A percentile compares a stretch with the other conserved stretches of the same genome.
Evolutionary conservation across 2,888 invertebrate genomes (phyloP).

Genomic region (Drosophila siamana): DNA sequence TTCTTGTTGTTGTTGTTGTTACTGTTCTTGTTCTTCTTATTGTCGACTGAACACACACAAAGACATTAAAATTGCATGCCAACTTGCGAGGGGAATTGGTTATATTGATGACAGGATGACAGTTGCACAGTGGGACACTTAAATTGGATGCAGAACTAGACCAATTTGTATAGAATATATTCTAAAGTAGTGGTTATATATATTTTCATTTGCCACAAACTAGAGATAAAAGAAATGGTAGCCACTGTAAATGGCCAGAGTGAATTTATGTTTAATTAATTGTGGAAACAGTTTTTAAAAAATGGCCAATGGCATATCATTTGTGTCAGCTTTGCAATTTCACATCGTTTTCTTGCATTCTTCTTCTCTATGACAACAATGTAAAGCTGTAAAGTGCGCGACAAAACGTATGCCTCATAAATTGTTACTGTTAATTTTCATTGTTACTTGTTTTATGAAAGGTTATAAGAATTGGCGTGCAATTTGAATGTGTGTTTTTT

Average conservation of each 20-base stretch:
- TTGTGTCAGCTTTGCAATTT: not conserved
- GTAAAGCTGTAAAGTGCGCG: not conserved
- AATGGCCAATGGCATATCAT: not conserved
- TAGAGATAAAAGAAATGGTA: slow-evolving; percentile 14
- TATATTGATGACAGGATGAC: slow-evolving; percentile 30
- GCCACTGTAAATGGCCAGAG: slow-evolving; percentile 18
- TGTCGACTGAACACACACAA: slow-evolving; percentile 52
- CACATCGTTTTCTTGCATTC: not conserved
- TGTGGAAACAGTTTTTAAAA: slow-evolving; percentile 15
- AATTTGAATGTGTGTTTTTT: slow-evolving; percentile 34
- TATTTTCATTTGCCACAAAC: slow-evolving; percentile 23
- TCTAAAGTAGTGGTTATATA: not conserved
- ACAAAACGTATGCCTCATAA: slow-evolving; percentile 8
- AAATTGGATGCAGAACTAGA: slow-evolving; percentile 42
- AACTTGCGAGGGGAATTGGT: slow-evolving; percentile 31
- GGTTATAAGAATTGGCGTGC: slow-evolving; percentile 44
- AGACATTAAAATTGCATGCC: slow-evolving; percentile 78
- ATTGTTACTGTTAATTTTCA: slow-evolving; percentile 20
- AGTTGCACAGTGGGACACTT: slow-evolving; percentile 36
- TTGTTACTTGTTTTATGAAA: not conserved
- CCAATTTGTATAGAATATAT: not conserved
- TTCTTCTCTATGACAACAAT: not conserved
- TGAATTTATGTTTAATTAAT: slow-evolving; percentile 25
- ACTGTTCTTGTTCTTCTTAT: slow-evolving; percentile 36
- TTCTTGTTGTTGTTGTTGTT: slow-evolving; percentile 30